Base-by-base conservation (phyloP, 2,888 invertebrate species). In the Drosophila stalkeri region DNA sequence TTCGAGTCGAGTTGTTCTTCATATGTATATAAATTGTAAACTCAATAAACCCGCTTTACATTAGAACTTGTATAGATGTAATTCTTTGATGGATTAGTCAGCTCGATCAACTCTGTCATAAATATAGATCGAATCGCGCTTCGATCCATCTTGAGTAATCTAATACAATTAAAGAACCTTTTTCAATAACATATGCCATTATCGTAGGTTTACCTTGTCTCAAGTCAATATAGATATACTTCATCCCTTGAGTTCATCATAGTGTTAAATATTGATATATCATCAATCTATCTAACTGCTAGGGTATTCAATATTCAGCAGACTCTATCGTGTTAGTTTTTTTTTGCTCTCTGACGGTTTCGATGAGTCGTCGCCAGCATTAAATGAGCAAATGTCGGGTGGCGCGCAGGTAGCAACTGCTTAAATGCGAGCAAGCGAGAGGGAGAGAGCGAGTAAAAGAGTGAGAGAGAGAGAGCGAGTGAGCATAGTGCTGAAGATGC, bases 351-450 rank as follows among this genome's bases (percentile, higher is more conserved):
- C 46, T 52, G 47, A 43, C 57, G 57, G 63, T 55, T 69, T 46
- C 47, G 73, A 55, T 61, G 63, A 49, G 56, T 64, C 23, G 75
- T 43, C 77, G 77, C 77, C 77, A 75, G 72, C 59, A 49, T 44
- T 46, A 77, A 77, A 77, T 77, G 78, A 77, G 79, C 75, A 67
- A 71, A 61, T 44, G 56, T 54, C 56, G 37, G 47, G 5, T 51
- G 44, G 44, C 54, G 14, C 20, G 46, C 49, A 77, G 77, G 74
- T 70, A 74, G 31, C 41, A 37, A 43, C 16, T 14, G 46, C 5
- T 9, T 12, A 31, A n/a, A 2, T 18, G 39, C 16, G 39, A 6
- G 39, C 16, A 16, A 39, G 16, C 16, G 41, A 41, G 14, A 46
- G 37, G 16, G 31, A 20, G 31, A n/a, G 27, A 31, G 8, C 2